Evolutionary conservation across 2,113 vertebrate species (phyloP).

Genomic region (Odontophorus gujanensis): DNA sequence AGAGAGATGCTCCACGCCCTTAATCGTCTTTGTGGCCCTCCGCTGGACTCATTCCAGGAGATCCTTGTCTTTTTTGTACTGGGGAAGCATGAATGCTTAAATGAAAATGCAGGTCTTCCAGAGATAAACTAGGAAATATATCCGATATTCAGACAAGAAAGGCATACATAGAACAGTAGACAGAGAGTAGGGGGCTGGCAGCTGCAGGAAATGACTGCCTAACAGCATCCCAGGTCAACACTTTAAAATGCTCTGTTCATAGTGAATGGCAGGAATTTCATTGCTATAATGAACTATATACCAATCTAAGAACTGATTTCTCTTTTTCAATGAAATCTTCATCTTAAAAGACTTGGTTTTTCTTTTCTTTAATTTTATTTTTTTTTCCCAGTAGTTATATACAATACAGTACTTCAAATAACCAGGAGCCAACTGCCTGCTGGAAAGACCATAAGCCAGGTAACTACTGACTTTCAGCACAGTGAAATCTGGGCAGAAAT

Average conservation of each 20-base stretch:
- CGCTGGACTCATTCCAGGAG: no score
- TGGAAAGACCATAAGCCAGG: slow-evolving; percentile 7
- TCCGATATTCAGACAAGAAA: background rate
- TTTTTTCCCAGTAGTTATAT: background rate
- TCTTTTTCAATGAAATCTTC: slow-evolving; percentile 19
- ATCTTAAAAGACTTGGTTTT: slow-evolving; percentile 52
- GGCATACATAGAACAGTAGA: background rate
- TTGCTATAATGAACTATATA: slow-evolving; percentile 3
- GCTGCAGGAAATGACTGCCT: background rate
- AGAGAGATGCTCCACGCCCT: no score
- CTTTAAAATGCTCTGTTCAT: background rate
- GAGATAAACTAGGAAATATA: background rate
- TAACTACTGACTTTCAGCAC: slow-evolving; percentile 11
- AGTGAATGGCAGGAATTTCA: background rate
- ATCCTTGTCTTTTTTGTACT: no score
- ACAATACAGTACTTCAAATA: background rate
- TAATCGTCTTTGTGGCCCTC: no score
- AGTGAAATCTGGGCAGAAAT: slow-evolving; percentile 39
- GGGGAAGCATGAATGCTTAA: background rate
- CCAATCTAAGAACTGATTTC: background rate
- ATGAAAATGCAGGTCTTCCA: background rate
- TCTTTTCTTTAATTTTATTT: no score
- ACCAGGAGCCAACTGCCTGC: slow-evolving; percentile 23
- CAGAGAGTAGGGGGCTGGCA: background rate
- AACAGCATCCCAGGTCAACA: background rate